Conservation (phyloP, 1,140 invertebrate species). For the Euwallacea similis region DNA sequence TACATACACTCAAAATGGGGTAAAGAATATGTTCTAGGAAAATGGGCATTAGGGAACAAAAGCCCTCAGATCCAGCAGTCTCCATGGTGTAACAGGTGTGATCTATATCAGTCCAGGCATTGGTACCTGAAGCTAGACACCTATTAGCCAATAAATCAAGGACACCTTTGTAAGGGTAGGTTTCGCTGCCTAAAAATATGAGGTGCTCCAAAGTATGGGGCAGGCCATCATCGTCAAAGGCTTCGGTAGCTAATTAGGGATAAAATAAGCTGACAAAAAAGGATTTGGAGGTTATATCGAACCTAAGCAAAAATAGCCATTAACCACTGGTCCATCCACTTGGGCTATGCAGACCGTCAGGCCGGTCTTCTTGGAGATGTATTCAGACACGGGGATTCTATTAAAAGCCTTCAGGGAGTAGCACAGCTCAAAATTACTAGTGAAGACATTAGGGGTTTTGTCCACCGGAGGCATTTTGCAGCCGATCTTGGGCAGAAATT, state of each 20-base stretch:
- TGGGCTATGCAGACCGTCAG: constrained; percentile 78
- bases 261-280: background rate
- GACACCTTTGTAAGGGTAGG: constrained; percentile 89
- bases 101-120: constrained; percentile 83
- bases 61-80: constrained; percentile 84
- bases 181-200: constrained; percentile 86
- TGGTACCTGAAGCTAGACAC: constrained; percentile 87
- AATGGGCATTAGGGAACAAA: constrained; percentile 84
- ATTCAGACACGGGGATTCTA: constrained; percentile 79
- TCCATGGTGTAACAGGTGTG: constrained; percentile 88
- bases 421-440: constrained; percentile 63
- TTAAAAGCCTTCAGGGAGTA: constrained; percentile 67
- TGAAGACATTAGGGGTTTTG: constrained; percentile 54
- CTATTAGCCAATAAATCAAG: constrained; percentile 86
- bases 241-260: constrained; percentile 74
- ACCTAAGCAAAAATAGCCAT: constrained; percentile 86
- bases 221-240: constrained; percentile 87
- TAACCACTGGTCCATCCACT: constrained; percentile 83
- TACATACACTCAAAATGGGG: constrained; percentile 74
- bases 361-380: constrained; percentile 76
- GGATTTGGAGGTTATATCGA: constrained; percentile 42
- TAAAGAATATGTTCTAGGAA: constrained; percentile 89
- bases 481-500: background rate
- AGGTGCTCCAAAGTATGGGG: constrained; percentile 93
- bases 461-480: constrained; percentile 59